Conservation (phyloP, 2,113 vertebrate species). For the Cnemophilus loriae region DNA sequence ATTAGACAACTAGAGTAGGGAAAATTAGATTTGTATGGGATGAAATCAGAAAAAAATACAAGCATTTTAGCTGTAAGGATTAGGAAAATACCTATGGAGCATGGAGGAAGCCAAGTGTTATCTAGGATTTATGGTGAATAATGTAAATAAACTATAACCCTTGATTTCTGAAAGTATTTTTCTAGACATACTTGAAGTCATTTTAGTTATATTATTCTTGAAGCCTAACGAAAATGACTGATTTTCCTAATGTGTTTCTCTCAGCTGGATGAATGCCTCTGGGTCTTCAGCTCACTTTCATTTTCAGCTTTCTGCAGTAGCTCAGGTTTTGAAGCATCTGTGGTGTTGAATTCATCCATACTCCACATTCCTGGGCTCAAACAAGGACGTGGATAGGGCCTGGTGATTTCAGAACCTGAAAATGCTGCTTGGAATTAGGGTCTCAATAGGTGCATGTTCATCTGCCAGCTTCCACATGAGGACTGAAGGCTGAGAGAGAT, state of each 20-base stretch:
- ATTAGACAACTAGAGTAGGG: background rate
- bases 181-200: background rate
- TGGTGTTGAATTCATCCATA: background rate
- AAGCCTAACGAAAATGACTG: background rate
- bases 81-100: background rate
- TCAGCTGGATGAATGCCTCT: background rate
- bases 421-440: background rate
- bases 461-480: background rate
- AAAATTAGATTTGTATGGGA: background rate
- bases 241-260: background rate
- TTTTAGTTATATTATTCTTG: background rate
- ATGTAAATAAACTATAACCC: background rate
- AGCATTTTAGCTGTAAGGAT: background rate
- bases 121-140: background rate
- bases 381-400: background rate
- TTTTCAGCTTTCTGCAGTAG: background rate
- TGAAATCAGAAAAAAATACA: background rate
- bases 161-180: background rate
- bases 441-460: background rate
- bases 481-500: background rate
- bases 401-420: background rate
- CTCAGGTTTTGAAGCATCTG: background rate
- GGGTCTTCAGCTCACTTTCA: background rate
- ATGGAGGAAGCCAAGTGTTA: background rate
- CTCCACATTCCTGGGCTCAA: background rate